Evolutionary conservation across 2,888 invertebrate genomes (phyloP).

Genomic region (Andricus curvator): DNA sequence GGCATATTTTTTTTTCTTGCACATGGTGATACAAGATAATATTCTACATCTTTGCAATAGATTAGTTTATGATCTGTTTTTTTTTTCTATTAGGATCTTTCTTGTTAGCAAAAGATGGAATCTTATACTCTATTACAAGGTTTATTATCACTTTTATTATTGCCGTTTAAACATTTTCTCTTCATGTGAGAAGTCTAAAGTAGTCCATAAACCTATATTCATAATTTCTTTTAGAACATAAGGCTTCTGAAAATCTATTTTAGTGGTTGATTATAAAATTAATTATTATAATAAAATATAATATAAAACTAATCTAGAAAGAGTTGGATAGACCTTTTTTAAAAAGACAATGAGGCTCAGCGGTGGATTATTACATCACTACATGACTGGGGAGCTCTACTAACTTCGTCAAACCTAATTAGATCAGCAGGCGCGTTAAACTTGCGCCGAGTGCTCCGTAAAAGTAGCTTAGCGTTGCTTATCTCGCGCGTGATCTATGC

Average conservation of each 20-base stretch:
- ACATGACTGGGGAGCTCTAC: constrained; percentile 33
- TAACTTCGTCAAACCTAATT: constrained; percentile 60
- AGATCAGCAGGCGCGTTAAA: constrained; percentile 59
- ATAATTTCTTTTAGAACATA: background rate
- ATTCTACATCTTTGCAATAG: background rate
- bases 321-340: background rate
- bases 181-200: background rate
- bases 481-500: constrained; percentile 46
- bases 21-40: background rate
- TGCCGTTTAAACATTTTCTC: background rate
- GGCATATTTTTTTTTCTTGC: background rate
- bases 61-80: constrained; percentile 4
- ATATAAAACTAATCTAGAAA: no score
- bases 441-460: constrained; percentile 56
- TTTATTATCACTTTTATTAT: constrained; percentile 6
- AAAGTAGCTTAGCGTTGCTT: constrained; percentile 59
- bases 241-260: background rate
- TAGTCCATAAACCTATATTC: background rate
- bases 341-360: background rate
- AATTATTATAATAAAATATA: no score
- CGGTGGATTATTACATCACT: constrained; percentile 7
- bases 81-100: background rate
- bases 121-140: background rate
- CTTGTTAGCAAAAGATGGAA: background rate
- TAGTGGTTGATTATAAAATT: background rate